Evolutionary conservation across 2,888 invertebrate genomes (phyloP), one percentile per base, ranked within the genome.

Genomic region (Ommatoiulus sabulosus): DNA sequence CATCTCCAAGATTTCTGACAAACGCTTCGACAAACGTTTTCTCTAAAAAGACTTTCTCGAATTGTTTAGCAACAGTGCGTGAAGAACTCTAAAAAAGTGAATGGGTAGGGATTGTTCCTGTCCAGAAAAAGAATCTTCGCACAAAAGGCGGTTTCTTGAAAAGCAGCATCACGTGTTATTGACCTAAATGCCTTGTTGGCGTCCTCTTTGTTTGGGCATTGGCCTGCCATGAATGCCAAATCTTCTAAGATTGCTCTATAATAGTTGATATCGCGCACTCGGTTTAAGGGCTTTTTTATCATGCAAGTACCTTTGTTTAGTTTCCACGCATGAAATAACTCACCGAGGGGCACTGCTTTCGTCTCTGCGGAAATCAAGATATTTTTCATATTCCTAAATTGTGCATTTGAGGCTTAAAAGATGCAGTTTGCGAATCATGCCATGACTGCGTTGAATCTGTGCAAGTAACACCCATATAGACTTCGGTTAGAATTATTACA

Each of bases 351-450:
- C 57, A 20, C 72, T 72, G 72, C 72, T 24, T 72, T 72, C 20
- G 72, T 80, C 80, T 80, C 80, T 80, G 35, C 8, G 80, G 80
- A 80, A 80, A 80, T 80, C 80, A 80, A 35, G 80, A 80, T 80
- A 80, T 80, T 80, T 80, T 80, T 35, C 24, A 24, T 24, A 7
- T 20, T 80, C 80, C 4, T 8, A 80, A 80, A 72, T 80, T 80
- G 80, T 2, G 12, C 80, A 8, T 35, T 12, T 7, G 24, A 12
- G 80, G 35, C 12, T 35, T 35, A 1, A 12, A 35, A 35, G 8
- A 80, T 17, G 24, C 35, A 7, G 24, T 20, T 72, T 72, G 72
- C 12, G 12, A 3, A 35, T 80, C 80, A 80, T 80, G 80, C 12
- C 24, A 35, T 12, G 12, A 35, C 80, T 35, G 12, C 10, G 35